phyloP scores from a whole-genome alignment of 2,888 invertebrate genomes.

The Zhengitettix transpicula region DNA sequence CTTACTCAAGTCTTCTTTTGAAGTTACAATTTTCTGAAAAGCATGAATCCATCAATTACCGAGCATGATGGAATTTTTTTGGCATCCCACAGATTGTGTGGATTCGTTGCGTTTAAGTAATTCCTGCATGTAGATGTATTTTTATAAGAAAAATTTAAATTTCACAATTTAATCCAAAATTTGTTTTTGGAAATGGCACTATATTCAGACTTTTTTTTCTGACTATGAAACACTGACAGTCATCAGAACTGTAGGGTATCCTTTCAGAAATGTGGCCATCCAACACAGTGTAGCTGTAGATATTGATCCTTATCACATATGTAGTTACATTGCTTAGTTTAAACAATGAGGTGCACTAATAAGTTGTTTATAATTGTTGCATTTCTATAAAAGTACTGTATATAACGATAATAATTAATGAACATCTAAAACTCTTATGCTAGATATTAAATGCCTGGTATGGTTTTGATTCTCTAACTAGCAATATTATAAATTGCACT shows the following conservation, averaged over 20 bases:
- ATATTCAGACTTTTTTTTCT: too few species aligned
- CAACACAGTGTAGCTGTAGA: slow-evolving; percentile 1
- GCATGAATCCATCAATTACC: neutral
- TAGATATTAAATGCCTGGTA: too few species aligned
- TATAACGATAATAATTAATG: too few species aligned
- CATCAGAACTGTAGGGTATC: neutral
- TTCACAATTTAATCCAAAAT: too few species aligned
- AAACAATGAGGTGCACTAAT: neutral
- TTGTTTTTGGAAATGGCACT: too few species aligned
- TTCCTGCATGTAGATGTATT: neutral
- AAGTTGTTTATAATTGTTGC: neutral
- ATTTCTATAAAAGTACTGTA: neutral
- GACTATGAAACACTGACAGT: too few species aligned
- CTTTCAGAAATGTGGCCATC: slow-evolving; percentile 7
- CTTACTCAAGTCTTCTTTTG: neutral
- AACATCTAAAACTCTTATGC: too few species aligned
- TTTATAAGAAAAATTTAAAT: neutral
- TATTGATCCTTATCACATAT: neutral
- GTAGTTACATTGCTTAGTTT: neutral
- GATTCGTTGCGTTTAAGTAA: neutral
- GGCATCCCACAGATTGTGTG: neutral
- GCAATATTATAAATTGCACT: too few species aligned
- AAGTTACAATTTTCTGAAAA: neutral
- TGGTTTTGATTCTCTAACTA: too few species aligned
- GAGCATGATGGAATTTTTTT: neutral